Evolutionary conservation across 2,888 invertebrate species (phyloP).

Genomic region (Lepidonotus clava): DNA sequence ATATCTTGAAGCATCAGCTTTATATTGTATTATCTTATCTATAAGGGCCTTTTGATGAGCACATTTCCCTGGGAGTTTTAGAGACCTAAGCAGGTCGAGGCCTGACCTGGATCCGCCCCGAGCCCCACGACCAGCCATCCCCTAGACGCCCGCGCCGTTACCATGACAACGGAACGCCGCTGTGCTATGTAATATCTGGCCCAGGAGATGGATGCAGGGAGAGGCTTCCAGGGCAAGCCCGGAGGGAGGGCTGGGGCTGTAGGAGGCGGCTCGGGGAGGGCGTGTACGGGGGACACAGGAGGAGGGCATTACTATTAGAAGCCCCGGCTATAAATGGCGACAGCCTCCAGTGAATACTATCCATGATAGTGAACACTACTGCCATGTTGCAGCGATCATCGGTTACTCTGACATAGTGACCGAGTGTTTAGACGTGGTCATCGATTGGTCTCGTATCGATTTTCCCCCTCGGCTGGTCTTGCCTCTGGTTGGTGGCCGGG

Average conservation of each 20-base stretch:
- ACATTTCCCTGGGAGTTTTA: too few species aligned
- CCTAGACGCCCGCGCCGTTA: slow-evolving; percentile 18
- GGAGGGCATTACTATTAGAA: too few species aligned
- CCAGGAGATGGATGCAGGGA: neutral
- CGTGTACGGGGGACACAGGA: neutral
- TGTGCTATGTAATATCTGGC: slow-evolving; percentile 37
- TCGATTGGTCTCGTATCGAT: slow-evolving; percentile 20
- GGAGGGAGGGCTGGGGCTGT: neutral
- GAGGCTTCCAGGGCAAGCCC: neutral
- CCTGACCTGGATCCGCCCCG: slow-evolving; percentile 12
- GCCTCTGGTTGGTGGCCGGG: too few species aligned
- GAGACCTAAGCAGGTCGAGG: neutral
- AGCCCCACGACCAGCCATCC: neutral
- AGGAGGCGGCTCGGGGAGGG: neutral
- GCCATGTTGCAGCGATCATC: too few species aligned
- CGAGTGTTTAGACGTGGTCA: neutral
- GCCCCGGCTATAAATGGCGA: too few species aligned
- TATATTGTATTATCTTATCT: too few species aligned
- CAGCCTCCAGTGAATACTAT: too few species aligned
- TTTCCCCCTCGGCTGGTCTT: too few species aligned
- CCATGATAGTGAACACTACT: too few species aligned
- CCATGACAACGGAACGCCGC: slow-evolving; percentile 23
- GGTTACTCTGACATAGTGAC: slow-evolving; percentile 23
- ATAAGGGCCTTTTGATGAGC: too few species aligned
- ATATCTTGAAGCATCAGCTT: too few species aligned